Evolutionary conservation across 1,140 invertebrate species (phyloP).

Genomic region (Calephelis virginiensis): DNA sequence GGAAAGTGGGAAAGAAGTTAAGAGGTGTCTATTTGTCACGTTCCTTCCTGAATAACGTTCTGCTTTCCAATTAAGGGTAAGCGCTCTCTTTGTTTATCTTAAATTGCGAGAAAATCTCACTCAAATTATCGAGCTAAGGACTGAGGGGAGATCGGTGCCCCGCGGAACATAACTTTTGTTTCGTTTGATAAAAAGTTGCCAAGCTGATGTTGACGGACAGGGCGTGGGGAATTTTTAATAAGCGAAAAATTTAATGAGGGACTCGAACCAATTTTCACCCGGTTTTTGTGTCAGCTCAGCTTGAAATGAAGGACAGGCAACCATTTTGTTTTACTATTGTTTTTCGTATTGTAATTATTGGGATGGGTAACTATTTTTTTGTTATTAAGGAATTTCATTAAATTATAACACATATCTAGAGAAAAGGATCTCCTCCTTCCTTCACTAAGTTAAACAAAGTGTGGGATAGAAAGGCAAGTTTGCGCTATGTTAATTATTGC

Average conservation of each 20-base stretch:
- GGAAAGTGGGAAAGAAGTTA: conserved; percentile 77
- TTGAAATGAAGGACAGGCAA: conserved; percentile 22
- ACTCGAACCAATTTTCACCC: conserved; percentile 50
- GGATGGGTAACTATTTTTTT: too few relatives aligned
- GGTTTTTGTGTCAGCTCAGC: conserved; percentile 56
- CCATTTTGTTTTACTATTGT: neutral
- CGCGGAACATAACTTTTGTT: conserved; percentile 67
- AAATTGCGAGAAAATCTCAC: conserved; percentile 78
- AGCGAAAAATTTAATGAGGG: conserved; percentile 78
- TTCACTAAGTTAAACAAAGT: too few relatives aligned
- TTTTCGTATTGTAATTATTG: neutral
- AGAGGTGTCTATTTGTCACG: conserved; percentile 78
- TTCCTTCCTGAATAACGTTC: conserved; percentile 74
- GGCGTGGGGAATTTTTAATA: conserved; percentile 77
- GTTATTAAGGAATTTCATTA: too few relatives aligned
- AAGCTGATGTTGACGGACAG: conserved; percentile 61
- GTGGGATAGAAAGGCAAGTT: too few relatives aligned
- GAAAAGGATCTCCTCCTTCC: too few relatives aligned
- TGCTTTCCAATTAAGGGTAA: conserved; percentile 78
- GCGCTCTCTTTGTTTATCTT: conserved; percentile 78
- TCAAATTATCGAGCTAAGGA: conserved; percentile 76
- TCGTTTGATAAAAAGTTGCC: conserved; percentile 70
- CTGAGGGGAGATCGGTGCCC: conserved; percentile 60
- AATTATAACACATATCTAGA: too few relatives aligned
- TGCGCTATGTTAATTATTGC: too few relatives aligned